These are phyloP conservation scores for Paracanthobrama guichenoti DNA, from an alignment of 2,113 vertebrate genomes.

Conservation along the genomic window DNA sequence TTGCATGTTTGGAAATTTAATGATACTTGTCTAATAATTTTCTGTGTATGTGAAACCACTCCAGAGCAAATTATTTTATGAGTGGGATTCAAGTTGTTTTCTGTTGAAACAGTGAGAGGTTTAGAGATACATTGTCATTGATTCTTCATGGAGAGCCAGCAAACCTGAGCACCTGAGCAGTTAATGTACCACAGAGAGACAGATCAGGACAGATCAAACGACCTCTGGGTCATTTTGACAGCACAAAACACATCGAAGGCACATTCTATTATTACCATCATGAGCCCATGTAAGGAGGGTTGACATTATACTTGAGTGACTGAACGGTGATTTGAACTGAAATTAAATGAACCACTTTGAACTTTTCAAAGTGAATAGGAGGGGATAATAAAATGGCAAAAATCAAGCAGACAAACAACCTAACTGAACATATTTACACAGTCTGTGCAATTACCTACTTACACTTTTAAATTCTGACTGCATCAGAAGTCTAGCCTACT, in stretches of 20 bases:
- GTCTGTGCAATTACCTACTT: not conserved
- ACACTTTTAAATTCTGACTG: not conserved
- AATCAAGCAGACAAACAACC: not conserved
- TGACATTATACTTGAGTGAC: not conserved
- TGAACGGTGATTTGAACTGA: not conserved
- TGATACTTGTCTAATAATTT: not conserved
- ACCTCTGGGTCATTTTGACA: constrained; percentile 14
- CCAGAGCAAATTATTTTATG: not conserved
- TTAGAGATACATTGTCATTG: constrained; percentile 6
- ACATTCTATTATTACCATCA: constrained; percentile 11
- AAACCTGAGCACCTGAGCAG: constrained; percentile 17
- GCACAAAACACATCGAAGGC: constrained; percentile 16
- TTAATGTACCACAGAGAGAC: not conserved
- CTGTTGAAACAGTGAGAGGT: not conserved
- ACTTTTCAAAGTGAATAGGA: not conserved
- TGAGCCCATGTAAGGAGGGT: not conserved
- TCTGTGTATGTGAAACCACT: not conserved
- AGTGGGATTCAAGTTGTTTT: constrained; percentile 6
- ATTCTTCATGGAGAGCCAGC: constrained; percentile 24
- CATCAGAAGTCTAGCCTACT: not conserved
- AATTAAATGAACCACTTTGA: not conserved
- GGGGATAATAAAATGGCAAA: not conserved
- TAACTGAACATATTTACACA: not conserved
- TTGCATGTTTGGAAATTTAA: not conserved
- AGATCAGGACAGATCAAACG: not conserved